Percentiles rank a stretch among this genome's conserved stretches.
These are phyloP conservation scores for Oreochromis spilurus DNA, from an alignment of 2,113 vertebrate genomes.

Conservation along the genomic window DNA sequence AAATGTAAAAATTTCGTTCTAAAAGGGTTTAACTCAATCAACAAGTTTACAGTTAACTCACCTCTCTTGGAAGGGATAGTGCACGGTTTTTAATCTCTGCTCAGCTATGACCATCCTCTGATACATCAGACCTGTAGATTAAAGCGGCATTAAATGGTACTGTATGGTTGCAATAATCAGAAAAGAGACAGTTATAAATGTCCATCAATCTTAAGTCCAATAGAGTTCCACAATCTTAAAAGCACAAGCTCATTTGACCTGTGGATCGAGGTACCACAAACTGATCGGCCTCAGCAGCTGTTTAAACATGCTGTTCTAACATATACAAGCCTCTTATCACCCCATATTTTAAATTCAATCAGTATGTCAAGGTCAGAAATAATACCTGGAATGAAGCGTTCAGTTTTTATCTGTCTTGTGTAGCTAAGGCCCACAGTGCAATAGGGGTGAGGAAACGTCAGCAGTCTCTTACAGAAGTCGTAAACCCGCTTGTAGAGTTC, in stretches of 20 bases:
- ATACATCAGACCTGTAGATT: constrained; percentile 77
- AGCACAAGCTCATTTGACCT: neutral
- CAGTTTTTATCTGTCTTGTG: constrained; percentile 77
- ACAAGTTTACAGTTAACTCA: constrained; percentile 53
- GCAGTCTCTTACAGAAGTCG: constrained; percentile 80
- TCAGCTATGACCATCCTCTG: constrained; percentile 84
- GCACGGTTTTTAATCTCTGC: constrained; percentile 79
- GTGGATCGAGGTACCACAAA: neutral
- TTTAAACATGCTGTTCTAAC: neutral
- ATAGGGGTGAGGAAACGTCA: constrained; percentile 87
- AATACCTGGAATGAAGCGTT: constrained; percentile 78
- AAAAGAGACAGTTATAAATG: neutral
- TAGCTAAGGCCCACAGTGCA: constrained; percentile 84
- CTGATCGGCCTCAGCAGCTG: neutral
- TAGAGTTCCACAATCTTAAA: neutral
- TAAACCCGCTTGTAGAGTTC: constrained; percentile 85
- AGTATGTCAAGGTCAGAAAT: neutral
- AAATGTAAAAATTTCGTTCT: neutral
- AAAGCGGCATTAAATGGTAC: neutral
- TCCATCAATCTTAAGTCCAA: neutral
- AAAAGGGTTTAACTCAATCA: neutral
- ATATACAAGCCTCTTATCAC: neutral
- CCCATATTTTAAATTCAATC: neutral
- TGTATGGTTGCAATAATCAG: neutral
- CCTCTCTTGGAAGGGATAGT: constrained; percentile 82